Evolutionary conservation across 2,797 vertebrate species (phyloP), one percentile per base, ranked within the genome.

Genomic region (Sardinella longiceps): DNA sequence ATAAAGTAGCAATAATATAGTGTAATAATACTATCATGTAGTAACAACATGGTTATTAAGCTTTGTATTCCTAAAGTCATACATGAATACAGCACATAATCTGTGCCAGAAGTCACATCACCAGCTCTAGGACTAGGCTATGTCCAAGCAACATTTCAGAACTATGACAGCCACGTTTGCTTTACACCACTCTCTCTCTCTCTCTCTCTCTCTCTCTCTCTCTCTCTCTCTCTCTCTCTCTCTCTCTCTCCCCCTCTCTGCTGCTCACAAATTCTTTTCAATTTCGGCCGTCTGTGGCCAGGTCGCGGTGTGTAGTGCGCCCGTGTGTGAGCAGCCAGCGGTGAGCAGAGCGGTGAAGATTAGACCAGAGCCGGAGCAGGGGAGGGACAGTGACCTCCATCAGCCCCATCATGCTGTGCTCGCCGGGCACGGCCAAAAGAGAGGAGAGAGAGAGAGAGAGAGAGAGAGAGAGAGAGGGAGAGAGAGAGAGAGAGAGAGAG

Each of bases 321-420:
- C n/a, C n/a, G n/a, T n/a, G 63, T 9, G 63, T 25, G 60, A 63
- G 60, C 11, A 25, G 28, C 14, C 25, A 14, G 28, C 28, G 30
- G 28, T 15, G 28, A 70, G 63, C 30, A 14, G 28, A 70, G 63
- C 30, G 30, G 28, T 28, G 63, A 3, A 70, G 63, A 70, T 37
- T 18, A 70, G 66, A 37, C 66, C 63, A 70, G 10, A 33, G 63
- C 30, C 66, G 37, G 30, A 37, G 30, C 33, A 37, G 66, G 30
- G 14, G 30, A 70, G 66, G 14, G 37, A 70, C 14, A 37, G 66
- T 70, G 66, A 70, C 66, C 66, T 70, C 66, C 66, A 70, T 37
- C 30, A 70, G 66, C 14, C 66, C 30, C 14, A 28, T 20, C 7
- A 43, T 10, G 43, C 45, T 23, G 23, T 11, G 14, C 0, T 66